Evolutionary conservation across 2,797 vertebrate species (phyloP).

Genomic region (Meriones psammophilus): DNA sequence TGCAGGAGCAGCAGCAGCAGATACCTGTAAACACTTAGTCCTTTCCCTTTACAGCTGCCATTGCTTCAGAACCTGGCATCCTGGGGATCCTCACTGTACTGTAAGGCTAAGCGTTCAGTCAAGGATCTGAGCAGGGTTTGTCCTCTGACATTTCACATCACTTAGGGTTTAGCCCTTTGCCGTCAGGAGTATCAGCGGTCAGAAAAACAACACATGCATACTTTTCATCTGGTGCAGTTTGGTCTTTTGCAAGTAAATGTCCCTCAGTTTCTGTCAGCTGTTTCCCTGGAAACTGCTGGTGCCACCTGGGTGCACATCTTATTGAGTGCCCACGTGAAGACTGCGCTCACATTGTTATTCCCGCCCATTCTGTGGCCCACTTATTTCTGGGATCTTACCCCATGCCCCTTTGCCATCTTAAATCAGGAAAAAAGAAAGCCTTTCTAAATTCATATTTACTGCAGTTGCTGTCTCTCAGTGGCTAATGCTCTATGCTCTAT

Average conservation of each 20-base stretch:
- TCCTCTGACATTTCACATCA: not conserved
- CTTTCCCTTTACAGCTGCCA: constrained; percentile 1
- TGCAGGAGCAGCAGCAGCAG: not conserved
- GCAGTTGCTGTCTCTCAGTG: not conserved
- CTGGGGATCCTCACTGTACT: not conserved
- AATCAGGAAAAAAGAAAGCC: not conserved
- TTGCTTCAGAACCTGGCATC: not conserved
- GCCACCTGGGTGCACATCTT: not conserved
- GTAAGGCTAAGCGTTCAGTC: not conserved
- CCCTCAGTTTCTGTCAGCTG: not conserved
- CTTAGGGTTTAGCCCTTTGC: not conserved
- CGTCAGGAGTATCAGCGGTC: not conserved
- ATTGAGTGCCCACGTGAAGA: not conserved
- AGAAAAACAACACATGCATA: not conserved
- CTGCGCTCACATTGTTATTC: not conserved
- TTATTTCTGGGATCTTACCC: not conserved
- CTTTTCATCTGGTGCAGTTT: not conserved
- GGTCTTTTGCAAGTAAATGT: not conserved
- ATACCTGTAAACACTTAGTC: not conserved
- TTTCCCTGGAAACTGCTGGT: not conserved
- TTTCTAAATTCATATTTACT: not conserved
- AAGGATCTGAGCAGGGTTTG: not conserved
- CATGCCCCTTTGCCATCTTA: not conserved
- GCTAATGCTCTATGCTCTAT: not conserved
- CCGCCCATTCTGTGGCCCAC: not conserved